Conservation (phyloP, 2,888 invertebrate species). For the Caenorhabditis panamensis region DNA sequence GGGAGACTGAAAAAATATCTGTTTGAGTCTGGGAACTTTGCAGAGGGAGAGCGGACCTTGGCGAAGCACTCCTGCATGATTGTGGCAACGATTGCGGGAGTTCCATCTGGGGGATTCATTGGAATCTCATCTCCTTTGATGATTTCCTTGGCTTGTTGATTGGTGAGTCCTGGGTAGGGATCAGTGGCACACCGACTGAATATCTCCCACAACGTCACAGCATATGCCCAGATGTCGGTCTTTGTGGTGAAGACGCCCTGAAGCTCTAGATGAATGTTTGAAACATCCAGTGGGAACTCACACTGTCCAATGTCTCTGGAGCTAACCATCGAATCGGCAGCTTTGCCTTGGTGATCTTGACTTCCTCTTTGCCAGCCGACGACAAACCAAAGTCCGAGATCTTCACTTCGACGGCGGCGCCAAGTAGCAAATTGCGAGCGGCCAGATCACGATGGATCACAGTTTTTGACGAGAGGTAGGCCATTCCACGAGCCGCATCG, state of each 20-base stretch:
- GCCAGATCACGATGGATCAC: conserved; percentile 66
- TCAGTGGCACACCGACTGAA: conserved; percentile 64
- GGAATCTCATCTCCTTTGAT: conserved; percentile 32
- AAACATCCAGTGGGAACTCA: too few relatives aligned
- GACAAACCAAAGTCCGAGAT: conserved; percentile 67
- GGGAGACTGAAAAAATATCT: conserved; percentile 26
- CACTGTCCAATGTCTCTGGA: too few relatives aligned
- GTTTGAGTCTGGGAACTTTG: too few relatives aligned
- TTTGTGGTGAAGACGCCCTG: too few relatives aligned
- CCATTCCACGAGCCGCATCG: conserved; percentile 56
- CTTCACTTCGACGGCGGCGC: conserved; percentile 46
- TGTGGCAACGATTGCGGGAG: conserved; percentile 39
- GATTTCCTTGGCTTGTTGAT: conserved; percentile 58
- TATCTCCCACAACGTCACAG: conserved; percentile 70
- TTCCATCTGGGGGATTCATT: conserved; percentile 46
- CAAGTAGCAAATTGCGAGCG: conserved; percentile 62
- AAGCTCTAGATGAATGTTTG: too few relatives aligned
- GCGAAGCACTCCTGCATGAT: conserved; percentile 57
- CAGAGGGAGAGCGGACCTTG: too few relatives aligned
- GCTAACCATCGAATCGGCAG: conserved; percentile 73
- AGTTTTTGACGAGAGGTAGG: conserved; percentile 49
- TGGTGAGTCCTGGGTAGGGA: conserved; percentile 66
- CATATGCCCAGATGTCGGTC: too few relatives aligned
- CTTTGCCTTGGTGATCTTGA: conserved; percentile 67
- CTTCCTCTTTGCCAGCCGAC: conserved; percentile 50